phyloP scores from a whole-genome alignment of 2,888 invertebrate species.

The Papilio gigon region DNA sequence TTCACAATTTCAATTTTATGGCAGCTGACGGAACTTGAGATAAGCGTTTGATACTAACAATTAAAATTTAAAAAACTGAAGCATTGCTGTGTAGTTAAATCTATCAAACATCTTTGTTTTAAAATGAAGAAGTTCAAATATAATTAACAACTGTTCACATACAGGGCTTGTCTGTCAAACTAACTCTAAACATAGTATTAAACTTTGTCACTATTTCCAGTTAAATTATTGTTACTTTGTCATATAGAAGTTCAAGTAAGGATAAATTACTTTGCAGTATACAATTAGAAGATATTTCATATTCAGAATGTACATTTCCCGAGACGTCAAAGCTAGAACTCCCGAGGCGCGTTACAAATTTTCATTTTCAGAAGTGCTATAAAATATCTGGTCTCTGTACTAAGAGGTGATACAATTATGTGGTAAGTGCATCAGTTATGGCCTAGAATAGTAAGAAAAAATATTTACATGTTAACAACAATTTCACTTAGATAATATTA shows the following conservation, averaged over 20 bases:
- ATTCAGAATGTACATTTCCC: background rate
- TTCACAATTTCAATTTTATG: conserved; percentile 11
- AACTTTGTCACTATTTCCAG: background rate
- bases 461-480: background rate
- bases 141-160: too few species aligned
- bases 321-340: background rate
- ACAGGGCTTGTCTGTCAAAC: background rate
- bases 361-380: conserved; percentile 3
- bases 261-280: too few species aligned
- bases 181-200: background rate
- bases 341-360: conserved; percentile 4
- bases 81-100: background rate
- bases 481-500: background rate
- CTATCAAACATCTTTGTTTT: background rate
- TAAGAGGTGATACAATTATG: background rate
- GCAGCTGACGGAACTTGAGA: background rate
- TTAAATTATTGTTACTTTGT: background rate
- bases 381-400: conserved; percentile 12
- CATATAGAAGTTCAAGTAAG: background rate
- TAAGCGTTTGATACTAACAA: background rate
- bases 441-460: background rate
- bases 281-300: too few species aligned
- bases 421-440: background rate
- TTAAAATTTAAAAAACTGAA: too few species aligned
- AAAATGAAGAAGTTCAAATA: background rate